Evolutionary conservation across 2,797 vertebrate species (phyloP).

Genomic region (Brachyalestes nurse): DNA sequence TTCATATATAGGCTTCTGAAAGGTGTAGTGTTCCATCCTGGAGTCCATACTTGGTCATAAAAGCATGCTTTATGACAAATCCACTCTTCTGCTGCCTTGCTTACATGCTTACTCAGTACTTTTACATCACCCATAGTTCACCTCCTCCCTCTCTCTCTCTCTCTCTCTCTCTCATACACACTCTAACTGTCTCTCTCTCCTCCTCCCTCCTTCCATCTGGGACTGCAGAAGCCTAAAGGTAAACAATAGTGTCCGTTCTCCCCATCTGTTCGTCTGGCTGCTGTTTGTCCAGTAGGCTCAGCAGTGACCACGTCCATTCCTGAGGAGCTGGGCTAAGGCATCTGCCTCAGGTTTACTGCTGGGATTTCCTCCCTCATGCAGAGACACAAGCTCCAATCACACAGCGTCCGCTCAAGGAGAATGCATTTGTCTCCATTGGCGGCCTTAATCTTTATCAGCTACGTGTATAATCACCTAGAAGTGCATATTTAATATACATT

Average conservation of each 20-base stretch:
- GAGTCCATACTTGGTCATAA: slow-evolving; percentile 46
- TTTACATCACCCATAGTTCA: slow-evolving; percentile 74
- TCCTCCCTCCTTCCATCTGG: slow-evolving; percentile 57
- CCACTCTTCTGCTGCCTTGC: slow-evolving; percentile 33
- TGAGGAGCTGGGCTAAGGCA: slow-evolving; percentile 38
- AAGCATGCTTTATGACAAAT: slow-evolving; percentile 68
- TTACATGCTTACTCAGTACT: slow-evolving; percentile 68
- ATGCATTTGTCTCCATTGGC: not conserved
- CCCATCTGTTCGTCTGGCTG: slow-evolving; percentile 51
- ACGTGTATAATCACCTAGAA: not conserved
- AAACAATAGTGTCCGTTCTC: slow-evolving; percentile 25
- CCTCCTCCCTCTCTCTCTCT: slow-evolving; percentile 37
- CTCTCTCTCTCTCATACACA: slow-evolving; percentile 43
- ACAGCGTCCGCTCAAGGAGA: not conserved
- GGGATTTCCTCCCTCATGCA: slow-evolving; percentile 21
- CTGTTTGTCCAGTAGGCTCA: slow-evolving; percentile 48
- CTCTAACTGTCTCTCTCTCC: not conserved
- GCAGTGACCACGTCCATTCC: slow-evolving; percentile 30
- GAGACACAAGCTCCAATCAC: not conserved
- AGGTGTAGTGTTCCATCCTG: slow-evolving; percentile 6
- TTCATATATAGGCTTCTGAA: slow-evolving; percentile 29
- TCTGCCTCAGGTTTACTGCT: slow-evolving; percentile 39
- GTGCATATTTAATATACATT: not conserved
- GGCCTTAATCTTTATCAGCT: not conserved
- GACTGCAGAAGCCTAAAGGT: slow-evolving; percentile 25